Percentiles rank a stretch among this genome's conserved stretches.
Evolutionary conservation across 2,888 invertebrate genomes (phyloP).

Genomic region (Kuschelorhynchus macadamiae): DNA sequence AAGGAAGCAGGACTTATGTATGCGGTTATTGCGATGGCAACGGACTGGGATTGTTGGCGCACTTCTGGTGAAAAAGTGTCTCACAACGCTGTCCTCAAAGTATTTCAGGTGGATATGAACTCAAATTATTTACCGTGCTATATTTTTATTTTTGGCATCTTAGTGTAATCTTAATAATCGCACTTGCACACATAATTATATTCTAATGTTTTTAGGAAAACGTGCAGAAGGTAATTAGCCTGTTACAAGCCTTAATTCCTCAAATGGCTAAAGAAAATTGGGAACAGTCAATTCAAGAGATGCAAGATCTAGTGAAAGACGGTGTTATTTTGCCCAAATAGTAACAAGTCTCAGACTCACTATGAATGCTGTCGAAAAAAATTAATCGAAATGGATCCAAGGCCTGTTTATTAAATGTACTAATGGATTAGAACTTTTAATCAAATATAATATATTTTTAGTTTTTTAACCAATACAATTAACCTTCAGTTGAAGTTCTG

Average conservation of each 20-base stretch:
- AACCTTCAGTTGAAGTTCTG: no score
- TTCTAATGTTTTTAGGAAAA: conserved; percentile 31
- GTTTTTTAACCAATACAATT: no score
- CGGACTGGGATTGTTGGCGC: conserved; percentile 98
- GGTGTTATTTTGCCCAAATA: conserved; percentile 17
- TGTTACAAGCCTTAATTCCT: conserved; percentile 21
- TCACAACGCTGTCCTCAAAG: conserved; percentile 79
- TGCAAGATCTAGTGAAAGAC: conserved; percentile 18
- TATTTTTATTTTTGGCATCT: no score
- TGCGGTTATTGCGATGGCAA: conserved; percentile 93
- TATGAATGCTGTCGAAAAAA: no score
- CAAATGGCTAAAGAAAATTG: conserved; percentile 25
- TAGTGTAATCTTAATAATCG: no score
- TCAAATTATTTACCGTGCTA: no score
- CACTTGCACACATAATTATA: no score
- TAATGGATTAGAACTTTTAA: no score
- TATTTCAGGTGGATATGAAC: conserved; percentile 25
- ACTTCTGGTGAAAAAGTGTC: conserved; percentile 80
- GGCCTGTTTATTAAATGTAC: no score
- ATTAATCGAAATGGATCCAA: no score
- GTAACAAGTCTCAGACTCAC: no score
- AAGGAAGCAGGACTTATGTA: conserved; percentile 96
- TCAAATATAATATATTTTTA: no score
- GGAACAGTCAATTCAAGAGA: conserved; percentile 19
- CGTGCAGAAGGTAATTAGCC: conserved; percentile 16